Percentiles rank a stretch among this genome's conserved stretches.
Evolutionary conservation across 2,888 invertebrate genomes (phyloP).

Genomic region (Meteorus cinctellus): DNA sequence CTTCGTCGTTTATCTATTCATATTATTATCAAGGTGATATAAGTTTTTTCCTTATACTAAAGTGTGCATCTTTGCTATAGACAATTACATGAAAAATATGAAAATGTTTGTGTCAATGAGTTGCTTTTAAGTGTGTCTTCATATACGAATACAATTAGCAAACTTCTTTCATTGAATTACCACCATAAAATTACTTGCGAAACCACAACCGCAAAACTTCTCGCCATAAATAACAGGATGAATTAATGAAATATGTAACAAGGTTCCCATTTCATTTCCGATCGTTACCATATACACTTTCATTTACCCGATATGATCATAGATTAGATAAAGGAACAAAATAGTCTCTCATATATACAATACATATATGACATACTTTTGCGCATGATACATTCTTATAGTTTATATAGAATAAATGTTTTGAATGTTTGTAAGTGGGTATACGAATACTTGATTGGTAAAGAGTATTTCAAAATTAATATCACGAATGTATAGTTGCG

Average conservation of each 20-base stretch:
- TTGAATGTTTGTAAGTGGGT: not conserved
- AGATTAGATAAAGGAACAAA: not conserved
- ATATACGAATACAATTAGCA: not conserved
- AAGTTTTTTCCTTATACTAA: too few relatives aligned
- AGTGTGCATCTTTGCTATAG: too few relatives aligned
- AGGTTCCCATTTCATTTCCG: not conserved
- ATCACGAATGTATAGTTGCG: not conserved
- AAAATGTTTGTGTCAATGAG: too few relatives aligned
- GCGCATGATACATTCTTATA: not conserved
- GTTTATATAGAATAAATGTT: not conserved
- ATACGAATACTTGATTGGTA: not conserved
- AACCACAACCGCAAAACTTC: not conserved
- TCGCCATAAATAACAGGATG: not conserved
- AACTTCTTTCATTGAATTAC: not conserved
- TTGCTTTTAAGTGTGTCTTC: too few relatives aligned
- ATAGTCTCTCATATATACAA: not conserved
- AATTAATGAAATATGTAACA: conserved; percentile 1
- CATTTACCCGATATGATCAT: not conserved
- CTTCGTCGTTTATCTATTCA: too few relatives aligned
- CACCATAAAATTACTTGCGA: not conserved
- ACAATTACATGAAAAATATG: too few relatives aligned
- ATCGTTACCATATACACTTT: not conserved
- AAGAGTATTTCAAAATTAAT: not conserved
- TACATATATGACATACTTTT: too few relatives aligned
- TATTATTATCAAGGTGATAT: too few relatives aligned